These are phyloP conservation scores for Villa cingulata DNA, from an alignment of 2,888 invertebrate genomes.

Conservation along the genomic window DNA sequence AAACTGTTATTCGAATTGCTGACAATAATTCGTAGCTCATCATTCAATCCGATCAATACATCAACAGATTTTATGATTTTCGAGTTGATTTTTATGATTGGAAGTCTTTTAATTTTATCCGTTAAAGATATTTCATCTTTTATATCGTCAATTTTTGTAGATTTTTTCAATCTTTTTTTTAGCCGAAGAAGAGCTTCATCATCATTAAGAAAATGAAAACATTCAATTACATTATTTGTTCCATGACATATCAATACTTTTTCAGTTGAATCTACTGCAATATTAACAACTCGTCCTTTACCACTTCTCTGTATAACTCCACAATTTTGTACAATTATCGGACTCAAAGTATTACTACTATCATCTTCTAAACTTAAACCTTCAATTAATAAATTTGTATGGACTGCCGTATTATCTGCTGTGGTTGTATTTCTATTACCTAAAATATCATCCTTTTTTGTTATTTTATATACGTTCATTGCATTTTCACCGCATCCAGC, in stretches of 20 bases:
- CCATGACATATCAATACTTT: conserved; percentile 71
- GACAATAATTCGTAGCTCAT: conserved; percentile 53
- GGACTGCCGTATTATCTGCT: conserved; percentile 34
- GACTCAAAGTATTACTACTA: conserved; percentile 38
- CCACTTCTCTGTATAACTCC: conserved; percentile 70
- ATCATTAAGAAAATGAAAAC: conserved; percentile 65
- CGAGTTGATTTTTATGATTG: conserved; percentile 45
- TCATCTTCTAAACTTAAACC: conserved; percentile 29
- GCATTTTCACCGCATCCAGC: conserved; percentile 77
- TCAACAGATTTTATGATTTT: conserved; percentile 60
- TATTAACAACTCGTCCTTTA: conserved; percentile 62
- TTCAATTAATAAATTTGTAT: conserved; percentile 27
- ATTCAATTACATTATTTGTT: conserved; percentile 64
- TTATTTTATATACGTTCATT: conserved; percentile 71
- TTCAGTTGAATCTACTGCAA: conserved; percentile 58
- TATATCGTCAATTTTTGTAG: conserved; percentile 40
- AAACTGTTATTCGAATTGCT: conserved; percentile 62
- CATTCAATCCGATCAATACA: conserved; percentile 53
- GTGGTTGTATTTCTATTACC: not conserved
- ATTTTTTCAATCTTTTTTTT: conserved; percentile 60
- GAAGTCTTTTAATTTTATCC: conserved; percentile 59
- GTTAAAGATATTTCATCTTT: conserved; percentile 48
- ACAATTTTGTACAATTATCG: conserved; percentile 59
- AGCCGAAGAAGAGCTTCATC: conserved; percentile 57
- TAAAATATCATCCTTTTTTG: conserved; percentile 38